A percentile compares a stretch with the other conserved stretches of the same genome.
Evolutionary conservation across 2,888 invertebrate species (phyloP).

Genomic region (Nezara viridula): DNA sequence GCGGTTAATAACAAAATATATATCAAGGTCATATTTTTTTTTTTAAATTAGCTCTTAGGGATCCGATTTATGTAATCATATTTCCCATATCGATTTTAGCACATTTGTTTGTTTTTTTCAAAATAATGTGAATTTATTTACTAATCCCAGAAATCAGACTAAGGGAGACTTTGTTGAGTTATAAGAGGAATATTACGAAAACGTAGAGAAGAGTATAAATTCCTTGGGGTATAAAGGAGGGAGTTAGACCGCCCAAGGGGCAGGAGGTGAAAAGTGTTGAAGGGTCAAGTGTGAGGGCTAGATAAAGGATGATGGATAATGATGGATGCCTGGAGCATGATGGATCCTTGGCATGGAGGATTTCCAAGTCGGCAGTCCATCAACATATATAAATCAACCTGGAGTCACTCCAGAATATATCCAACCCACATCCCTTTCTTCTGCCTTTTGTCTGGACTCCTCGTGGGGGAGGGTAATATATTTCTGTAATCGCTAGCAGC

Average conservation of each 20-base stretch:
- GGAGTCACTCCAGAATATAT: constrained; percentile 42
- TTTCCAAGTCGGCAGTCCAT: constrained; percentile 52
- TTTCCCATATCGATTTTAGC: too few relatives aligned
- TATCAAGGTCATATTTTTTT: too few relatives aligned
- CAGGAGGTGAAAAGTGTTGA: constrained; percentile 38
- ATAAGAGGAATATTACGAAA: neutral
- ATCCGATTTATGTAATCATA: too few relatives aligned
- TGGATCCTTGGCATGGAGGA: constrained; percentile 50
- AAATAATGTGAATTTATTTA: too few relatives aligned
- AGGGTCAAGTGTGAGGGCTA: constrained; percentile 48
- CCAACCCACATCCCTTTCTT: constrained; percentile 33
- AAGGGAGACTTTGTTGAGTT: neutral
- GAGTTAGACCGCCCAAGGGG: neutral
- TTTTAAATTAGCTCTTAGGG: too few relatives aligned
- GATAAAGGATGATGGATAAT: constrained; percentile 51
- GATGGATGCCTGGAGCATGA: constrained; percentile 45
- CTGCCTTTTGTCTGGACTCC: neutral
- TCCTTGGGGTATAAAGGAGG: neutral
- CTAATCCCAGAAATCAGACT: neutral
- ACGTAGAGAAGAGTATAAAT: neutral
- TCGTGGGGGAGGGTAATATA: neutral
- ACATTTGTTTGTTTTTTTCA: too few relatives aligned
- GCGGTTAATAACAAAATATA: too few relatives aligned
- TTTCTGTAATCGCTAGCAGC: neutral
- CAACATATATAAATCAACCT: constrained; percentile 48